Base-by-base conservation (phyloP, 2,888 invertebrate species). In the Caenorhabditis afra region DNA sequence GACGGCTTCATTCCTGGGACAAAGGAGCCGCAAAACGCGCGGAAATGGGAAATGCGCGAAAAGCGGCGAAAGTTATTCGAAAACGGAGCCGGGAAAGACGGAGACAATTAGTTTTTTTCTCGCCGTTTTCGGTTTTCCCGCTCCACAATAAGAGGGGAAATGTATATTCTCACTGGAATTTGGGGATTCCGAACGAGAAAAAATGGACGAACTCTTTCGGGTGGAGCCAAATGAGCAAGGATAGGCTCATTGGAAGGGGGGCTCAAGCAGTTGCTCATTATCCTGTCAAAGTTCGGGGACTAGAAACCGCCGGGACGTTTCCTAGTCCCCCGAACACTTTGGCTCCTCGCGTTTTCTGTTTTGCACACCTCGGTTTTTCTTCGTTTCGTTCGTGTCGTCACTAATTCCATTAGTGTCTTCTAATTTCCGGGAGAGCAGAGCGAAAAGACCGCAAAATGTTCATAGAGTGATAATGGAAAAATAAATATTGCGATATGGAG, bases 81-180 rank as follows among this genome's bases (percentile, higher is more conserved):
- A n/a, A n/a, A n/a, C n/a, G n/a, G n/a, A n/a, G n/a, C n/a, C 35
- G 52, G 35, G 29, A 12, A 45, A 71, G 44, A 39, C 37, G 49
- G 49, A 65, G 75, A 55, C 39, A 75, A 67, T 75, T 75, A 66
- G 74, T 61, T 74, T 74, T 41, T 74, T 65, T 57, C 58, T 22
- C 50, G 50, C 39, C 18, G 12, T 49, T 58, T 57, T 49, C 8
- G 8, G 20, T 20, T 23, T 50, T 50, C n/a, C 22, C 20, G 29
- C 52, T 12, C 12, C 1, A 20, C 4, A 52, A 14, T 22, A 49
- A 20, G 20, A 49, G 16, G 1, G 4, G 49, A 22, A 49, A 49
- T 49, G 11, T 49, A 10, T 22, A 29, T 5, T 29, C 29, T 29
- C 7, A 5, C 29, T 7, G 29, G 4, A 7, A 29, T 29, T n/a